A percentile compares a stretch with the other conserved stretches of the same genome.
Conservation (phyloP, 1,140 invertebrate genomes). For the Limonius californicus region DNA sequence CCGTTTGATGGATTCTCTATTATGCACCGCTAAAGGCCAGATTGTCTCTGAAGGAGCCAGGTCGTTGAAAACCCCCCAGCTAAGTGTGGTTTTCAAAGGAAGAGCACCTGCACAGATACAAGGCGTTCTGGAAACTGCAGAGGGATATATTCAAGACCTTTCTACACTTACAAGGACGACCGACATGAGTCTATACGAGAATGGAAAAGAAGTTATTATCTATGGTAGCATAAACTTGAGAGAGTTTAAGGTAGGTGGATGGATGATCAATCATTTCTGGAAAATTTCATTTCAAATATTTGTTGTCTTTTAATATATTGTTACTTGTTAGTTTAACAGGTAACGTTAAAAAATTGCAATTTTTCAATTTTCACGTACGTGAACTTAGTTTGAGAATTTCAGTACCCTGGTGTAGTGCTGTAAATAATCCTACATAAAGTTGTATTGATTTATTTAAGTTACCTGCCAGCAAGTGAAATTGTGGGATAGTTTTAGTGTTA, state of each 20-base stretch:
- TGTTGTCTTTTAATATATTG: not conserved
- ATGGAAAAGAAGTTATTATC: conserved; percentile 29
- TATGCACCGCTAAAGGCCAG: conserved; percentile 37
- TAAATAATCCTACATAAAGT: too few species aligned
- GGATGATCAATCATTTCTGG: not conserved
- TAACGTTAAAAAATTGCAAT: too few species aligned
- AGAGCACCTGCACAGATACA: conserved; percentile 31
- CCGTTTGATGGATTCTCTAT: conserved; percentile 32
- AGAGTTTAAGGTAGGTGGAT: conserved; percentile 40
- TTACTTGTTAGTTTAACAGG: too few species aligned
- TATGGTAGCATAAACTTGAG: conserved; percentile 34
- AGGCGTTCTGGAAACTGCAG: conserved; percentile 28
- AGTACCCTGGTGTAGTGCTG: too few species aligned
- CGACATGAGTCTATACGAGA: conserved; percentile 35
- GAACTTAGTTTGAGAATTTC: too few species aligned
- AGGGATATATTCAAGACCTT: conserved; percentile 33
- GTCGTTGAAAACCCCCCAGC: conserved; percentile 28
- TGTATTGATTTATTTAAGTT: too few species aligned
- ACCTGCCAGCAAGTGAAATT: too few species aligned
- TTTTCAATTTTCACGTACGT: too few species aligned
- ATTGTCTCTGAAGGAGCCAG: conserved; percentile 31
- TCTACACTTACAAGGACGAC: conserved; percentile 33
- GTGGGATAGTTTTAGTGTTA: too few species aligned
- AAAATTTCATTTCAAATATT: too few species aligned
- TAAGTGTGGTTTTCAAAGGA: conserved; percentile 33